Conservation (phyloP, 2,113 vertebrate species). For the Poecile atricapillus region DNA sequence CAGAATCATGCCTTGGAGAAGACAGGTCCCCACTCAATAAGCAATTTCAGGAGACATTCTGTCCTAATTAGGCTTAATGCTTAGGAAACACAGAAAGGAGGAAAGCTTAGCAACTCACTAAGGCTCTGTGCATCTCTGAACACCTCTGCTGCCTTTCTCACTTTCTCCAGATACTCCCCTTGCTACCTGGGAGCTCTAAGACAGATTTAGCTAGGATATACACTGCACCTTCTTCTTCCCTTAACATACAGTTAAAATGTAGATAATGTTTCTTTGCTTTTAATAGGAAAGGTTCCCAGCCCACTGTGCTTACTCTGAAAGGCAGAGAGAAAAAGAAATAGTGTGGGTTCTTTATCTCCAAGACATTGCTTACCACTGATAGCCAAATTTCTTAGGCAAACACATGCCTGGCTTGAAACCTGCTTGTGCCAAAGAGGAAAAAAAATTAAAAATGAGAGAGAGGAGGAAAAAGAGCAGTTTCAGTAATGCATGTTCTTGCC, state of each 20-base stretch:
- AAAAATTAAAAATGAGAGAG: neutral
- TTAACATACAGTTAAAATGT: neutral
- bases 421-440: constrained; percentile 25
- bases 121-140: neutral
- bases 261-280: neutral
- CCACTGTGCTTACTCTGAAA: neutral
- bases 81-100: neutral
- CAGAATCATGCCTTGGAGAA: neutral
- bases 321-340: neutral
- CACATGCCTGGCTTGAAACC: constrained; percentile 80
- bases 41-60: neutral
- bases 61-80: neutral
- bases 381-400: constrained; percentile 77
- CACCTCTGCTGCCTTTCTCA: neutral
- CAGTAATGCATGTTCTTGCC: neutral
- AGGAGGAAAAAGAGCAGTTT: neutral
- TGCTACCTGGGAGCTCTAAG: neutral
- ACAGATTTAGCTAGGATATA: neutral
- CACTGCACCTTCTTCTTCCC: neutral
- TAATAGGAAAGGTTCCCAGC: neutral
- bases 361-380: constrained; percentile 70
- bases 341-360: neutral
- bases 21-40: neutral
- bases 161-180: neutral
- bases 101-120: neutral